phyloP scores from a whole-genome alignment of 2,888 invertebrate species.

The Philhelius pedissequus region DNA sequence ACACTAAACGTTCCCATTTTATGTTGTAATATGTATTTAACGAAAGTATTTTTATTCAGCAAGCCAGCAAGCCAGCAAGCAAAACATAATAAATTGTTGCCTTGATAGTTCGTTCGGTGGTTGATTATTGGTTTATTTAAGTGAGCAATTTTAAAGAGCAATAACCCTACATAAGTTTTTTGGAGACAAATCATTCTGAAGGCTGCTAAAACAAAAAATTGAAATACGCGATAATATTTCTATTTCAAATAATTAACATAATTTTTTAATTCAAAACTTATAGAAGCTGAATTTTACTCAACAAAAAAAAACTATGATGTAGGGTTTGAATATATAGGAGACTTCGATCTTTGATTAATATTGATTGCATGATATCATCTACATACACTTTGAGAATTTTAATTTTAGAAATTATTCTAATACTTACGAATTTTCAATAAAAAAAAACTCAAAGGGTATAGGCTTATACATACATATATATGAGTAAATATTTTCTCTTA shows the following conservation, averaged over 20 bases:
- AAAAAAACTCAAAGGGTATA: background rate
- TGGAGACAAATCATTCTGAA: background rate
- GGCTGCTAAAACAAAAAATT: background rate
- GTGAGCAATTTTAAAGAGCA: slow-evolving; percentile 28
- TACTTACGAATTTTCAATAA: slow-evolving; percentile 9
- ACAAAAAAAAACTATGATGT: background rate
- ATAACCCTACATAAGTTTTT: slow-evolving; percentile 30
- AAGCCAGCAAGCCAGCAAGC: background rate
- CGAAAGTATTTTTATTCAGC: slow-evolving; percentile 24
- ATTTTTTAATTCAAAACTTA: background rate
- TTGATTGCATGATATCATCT: slow-evolving; percentile 39
- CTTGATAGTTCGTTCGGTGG: slow-evolving; percentile 2
- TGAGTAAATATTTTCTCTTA: background rate
- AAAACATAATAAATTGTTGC: slow-evolving; percentile 3
- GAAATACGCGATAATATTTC: background rate
- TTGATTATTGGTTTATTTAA: slow-evolving; percentile 13
- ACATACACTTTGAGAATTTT: background rate
- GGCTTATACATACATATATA: background rate
- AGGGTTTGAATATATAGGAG: background rate
- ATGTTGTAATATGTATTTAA: background rate
- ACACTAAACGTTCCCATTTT: background rate
- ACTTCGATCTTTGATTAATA: slow-evolving; percentile 22
- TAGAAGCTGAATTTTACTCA: background rate
- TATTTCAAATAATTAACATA: background rate
- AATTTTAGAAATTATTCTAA: slow-evolving; percentile 7